These are phyloP conservation scores for Damaliscus lunatus DNA, from an alignment of 2,113 vertebrate species.

Conservation along the genomic window DNA sequence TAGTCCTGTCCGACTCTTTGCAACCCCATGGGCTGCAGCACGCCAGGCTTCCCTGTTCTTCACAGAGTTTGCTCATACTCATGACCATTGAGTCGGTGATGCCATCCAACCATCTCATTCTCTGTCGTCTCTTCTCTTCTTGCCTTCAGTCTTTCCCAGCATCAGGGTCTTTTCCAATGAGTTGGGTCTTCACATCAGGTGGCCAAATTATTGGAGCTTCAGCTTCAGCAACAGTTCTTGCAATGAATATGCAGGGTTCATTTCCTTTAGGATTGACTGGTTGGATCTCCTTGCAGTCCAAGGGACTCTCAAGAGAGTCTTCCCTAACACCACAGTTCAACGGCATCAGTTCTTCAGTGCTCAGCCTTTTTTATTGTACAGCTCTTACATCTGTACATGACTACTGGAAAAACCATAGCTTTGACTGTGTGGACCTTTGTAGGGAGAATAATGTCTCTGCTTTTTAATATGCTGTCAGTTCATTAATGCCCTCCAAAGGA, in stretches of 20 bases:
- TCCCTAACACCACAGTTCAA: background rate
- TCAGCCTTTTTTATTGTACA: background rate
- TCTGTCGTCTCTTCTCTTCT: background rate
- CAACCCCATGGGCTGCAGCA: background rate
- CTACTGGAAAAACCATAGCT: background rate
- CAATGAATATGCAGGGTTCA: background rate
- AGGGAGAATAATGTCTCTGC: background rate
- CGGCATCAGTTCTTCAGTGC: background rate
- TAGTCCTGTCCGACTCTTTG: background rate
- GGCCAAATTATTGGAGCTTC: background rate
- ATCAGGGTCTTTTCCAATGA: background rate
- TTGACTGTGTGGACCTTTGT: background rate
- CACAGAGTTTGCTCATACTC: background rate
- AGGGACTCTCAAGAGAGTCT: background rate
- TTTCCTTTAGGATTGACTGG: background rate
- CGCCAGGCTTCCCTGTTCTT: background rate
- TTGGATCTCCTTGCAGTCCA: background rate
- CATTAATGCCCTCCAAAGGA: background rate
- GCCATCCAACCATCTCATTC: background rate
- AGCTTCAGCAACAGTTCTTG: background rate
- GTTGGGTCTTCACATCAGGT: background rate
- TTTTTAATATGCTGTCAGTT: background rate
- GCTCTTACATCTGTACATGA: background rate
- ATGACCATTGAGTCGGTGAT: background rate
- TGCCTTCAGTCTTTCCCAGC: background rate